A percentile compares a stretch with the other conserved stretches of the same genome.
Evolutionary conservation across 2,888 invertebrate genomes (phyloP).

Genomic region (Cepaea hortensis): DNA sequence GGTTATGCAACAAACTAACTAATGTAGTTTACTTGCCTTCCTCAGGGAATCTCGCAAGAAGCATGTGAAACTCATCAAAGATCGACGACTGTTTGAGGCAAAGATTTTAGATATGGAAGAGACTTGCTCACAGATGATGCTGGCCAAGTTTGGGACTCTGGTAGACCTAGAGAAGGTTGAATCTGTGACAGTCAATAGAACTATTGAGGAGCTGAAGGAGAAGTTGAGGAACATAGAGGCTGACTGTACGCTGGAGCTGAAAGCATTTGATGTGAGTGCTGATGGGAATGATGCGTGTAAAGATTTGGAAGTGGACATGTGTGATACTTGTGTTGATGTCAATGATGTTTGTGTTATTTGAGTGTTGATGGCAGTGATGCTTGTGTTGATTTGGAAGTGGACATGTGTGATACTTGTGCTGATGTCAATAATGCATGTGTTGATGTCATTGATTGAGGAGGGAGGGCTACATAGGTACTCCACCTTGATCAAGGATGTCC

Average conservation of each 20-base stretch:
- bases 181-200: conserved; percentile 74
- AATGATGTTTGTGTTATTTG: background rate
- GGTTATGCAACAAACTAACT: too few species aligned
- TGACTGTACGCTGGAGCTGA: conserved; percentile 69
- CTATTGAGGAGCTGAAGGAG: conserved; percentile 75
- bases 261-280: conserved; percentile 71
- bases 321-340: background rate
- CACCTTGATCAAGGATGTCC: too few species aligned
- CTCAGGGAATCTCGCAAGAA: conserved; percentile 73
- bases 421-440: too few species aligned
- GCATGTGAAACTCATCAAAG: conserved; percentile 74
- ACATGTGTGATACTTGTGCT: too few species aligned
- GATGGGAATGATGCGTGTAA: background rate
- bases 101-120: conserved; percentile 72
- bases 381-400: background rate
- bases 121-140: conserved; percentile 74
- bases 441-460: too few species aligned
- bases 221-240: conserved; percentile 71
- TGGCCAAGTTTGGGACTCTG: conserved; percentile 74
- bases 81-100: conserved; percentile 71
- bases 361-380: background rate
- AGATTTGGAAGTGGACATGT: background rate
- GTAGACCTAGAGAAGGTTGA: conserved; percentile 76
- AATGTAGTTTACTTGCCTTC: too few species aligned
- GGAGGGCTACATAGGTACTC: too few species aligned